phyloP scores from a whole-genome alignment of 2,888 invertebrate species.

The Herminia tarsipennalis region DNA sequence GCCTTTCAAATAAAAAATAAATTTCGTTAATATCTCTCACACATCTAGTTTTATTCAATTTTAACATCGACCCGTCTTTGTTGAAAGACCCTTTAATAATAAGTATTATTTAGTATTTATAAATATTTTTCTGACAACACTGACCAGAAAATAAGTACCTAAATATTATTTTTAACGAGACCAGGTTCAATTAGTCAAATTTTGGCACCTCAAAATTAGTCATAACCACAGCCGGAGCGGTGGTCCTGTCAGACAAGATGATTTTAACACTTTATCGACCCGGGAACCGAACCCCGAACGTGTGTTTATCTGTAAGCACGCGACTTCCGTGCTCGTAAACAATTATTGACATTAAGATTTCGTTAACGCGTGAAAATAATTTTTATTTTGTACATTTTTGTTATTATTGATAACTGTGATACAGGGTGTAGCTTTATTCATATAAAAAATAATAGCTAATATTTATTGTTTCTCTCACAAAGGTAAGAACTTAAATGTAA shows the following conservation, averaged over 20 bases:
- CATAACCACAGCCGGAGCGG: slow-evolving; percentile 47
- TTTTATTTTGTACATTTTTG: slow-evolving; percentile 15
- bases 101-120: too few relatives aligned
- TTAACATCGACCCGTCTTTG: too few relatives aligned
- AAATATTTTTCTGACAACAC: too few relatives aligned
- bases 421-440: neutral
- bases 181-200: slow-evolving; percentile 31
- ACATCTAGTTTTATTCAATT: too few relatives aligned
- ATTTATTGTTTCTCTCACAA: too few relatives aligned
- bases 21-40: too few relatives aligned
- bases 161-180: neutral
- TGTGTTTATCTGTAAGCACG: slow-evolving; percentile 61
- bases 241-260: slow-evolving; percentile 43
- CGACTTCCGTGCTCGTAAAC: slow-evolving; percentile 61
- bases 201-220: slow-evolving; percentile 45
- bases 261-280: slow-evolving; percentile 41
- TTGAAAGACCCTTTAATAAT: too few relatives aligned
- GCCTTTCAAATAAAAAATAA: too few relatives aligned
- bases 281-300: slow-evolving; percentile 53
- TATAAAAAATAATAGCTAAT: neutral
- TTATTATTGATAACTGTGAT: slow-evolving; percentile 20
- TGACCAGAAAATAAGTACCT: neutral
- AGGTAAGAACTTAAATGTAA: neutral
- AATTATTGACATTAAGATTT: slow-evolving; percentile 55
- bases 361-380: slow-evolving; percentile 46